A percentile compares a stretch with the other conserved stretches of the same genome.
These are phyloP conservation scores for Ormyrus labotus DNA, from an alignment of 2,888 invertebrate genomes.

Conservation along the genomic window DNA sequence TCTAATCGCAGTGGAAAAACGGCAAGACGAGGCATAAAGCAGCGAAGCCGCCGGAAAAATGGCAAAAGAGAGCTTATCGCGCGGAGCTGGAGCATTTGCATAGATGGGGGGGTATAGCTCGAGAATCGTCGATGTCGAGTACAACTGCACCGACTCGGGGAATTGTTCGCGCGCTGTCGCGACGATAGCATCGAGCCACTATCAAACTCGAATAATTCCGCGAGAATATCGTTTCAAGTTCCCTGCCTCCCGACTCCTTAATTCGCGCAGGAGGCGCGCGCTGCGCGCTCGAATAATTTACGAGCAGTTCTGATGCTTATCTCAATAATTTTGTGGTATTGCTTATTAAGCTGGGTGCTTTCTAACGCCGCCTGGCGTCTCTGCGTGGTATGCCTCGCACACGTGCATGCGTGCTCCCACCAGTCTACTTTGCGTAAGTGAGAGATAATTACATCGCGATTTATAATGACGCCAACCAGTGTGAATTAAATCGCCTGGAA, in stretches of 20 bases:
- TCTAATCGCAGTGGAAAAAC: background rate
- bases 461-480: background rate
- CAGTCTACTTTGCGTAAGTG: background rate
- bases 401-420: background rate
- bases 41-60: slow-evolving; percentile 1
- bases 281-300: slow-evolving; percentile 26
- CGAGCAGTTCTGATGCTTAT: slow-evolving; percentile 42
- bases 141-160: no score
- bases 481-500: no score
- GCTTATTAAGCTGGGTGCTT: slow-evolving; percentile 37
- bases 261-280: slow-evolving; percentile 23
- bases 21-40: background rate
- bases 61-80: slow-evolving; percentile 23
- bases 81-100: slow-evolving; percentile 28
- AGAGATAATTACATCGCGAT: background rate
- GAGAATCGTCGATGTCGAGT: slow-evolving; percentile 27
- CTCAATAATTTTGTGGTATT: slow-evolving; percentile 41
- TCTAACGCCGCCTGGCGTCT: slow-evolving; percentile 4
- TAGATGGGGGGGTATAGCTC: slow-evolving; percentile 25
- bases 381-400: background rate
- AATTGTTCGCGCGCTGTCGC: slow-evolving; percentile 3
- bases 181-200: background rate
- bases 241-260: slow-evolving; percentile 17
- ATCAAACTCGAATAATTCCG: slow-evolving; percentile 47
- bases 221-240: slow-evolving; percentile 37